Percentiles rank a stretch among this genome's conserved stretches.
Conservation (phyloP, 2,797 vertebrate genomes). For the Notamacropus eugenii region DNA sequence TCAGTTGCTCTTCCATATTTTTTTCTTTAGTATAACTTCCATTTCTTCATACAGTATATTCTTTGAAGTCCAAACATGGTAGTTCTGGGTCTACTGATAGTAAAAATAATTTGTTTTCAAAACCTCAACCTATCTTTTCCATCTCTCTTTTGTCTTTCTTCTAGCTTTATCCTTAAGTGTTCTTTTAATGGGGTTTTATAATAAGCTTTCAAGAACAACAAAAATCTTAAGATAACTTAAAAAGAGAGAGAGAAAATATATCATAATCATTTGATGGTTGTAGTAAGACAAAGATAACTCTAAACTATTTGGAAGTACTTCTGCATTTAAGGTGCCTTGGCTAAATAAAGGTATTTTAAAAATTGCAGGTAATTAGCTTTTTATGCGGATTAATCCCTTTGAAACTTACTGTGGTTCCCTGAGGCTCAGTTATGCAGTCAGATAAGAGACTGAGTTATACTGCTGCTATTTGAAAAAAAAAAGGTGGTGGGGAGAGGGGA, state of each 20-base stretch:
- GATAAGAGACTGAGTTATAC: constrained; percentile 10
- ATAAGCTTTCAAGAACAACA: background rate
- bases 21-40: background rate
- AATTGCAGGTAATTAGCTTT: constrained; percentile 63
- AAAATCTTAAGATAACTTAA: background rate
- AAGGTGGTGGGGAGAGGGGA: background rate
- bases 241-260: background rate
- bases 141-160: background rate
- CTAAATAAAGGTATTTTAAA: constrained; percentile 48
- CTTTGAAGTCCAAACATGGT: background rate
- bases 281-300: constrained; percentile 13
- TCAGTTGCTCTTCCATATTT: background rate
- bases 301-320: constrained; percentile 35
- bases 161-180: background rate
- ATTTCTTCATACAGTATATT: background rate
- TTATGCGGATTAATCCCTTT: constrained; percentile 61
- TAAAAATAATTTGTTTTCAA: background rate
- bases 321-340: constrained; percentile 38
- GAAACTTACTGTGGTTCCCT: constrained; percentile 56
- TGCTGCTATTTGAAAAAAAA: constrained; percentile 6
- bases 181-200: background rate
- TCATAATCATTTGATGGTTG: background rate
- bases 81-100: background rate
- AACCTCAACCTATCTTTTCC: background rate
- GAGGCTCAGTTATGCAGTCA: constrained; percentile 43